A percentile compares a stretch with the other conserved stretches of the same genome.
Evolutionary conservation across 2,113 vertebrate species (phyloP).

Genomic region (Microcebus ravelobensis): DNA sequence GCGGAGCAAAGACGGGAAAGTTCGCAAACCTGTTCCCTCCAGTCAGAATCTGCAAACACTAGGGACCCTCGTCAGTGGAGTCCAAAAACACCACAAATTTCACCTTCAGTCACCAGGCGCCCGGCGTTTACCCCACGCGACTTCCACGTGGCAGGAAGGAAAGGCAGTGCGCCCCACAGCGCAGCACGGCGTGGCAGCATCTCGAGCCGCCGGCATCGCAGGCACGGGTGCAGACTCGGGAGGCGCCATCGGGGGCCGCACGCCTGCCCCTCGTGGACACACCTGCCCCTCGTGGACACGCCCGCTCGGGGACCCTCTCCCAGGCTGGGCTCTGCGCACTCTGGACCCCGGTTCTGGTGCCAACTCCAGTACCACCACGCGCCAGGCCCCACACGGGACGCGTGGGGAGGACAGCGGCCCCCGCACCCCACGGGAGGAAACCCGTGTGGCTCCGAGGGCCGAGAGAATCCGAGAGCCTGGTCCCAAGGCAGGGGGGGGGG

Average conservation of each 20-base stretch:
- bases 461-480: rapidly evolving
- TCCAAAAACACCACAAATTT: rapidly evolving
- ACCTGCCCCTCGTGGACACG: rapidly evolving
- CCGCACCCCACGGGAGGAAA: not conserved
- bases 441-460: too few relatives aligned
- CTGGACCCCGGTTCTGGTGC: rapidly evolving
- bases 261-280: rapidly evolving
- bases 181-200: rapidly evolving
- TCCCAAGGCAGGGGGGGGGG: rapidly evolving
- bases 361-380: rapidly evolving
- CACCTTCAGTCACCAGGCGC: not conserved
- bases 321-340: too few relatives aligned
- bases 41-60: too few relatives aligned
- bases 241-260: not conserved
- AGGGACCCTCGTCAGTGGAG: rapidly evolving
- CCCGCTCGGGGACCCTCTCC: not conserved
- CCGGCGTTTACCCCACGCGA: rapidly evolving
- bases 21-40: rapidly evolving
- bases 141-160: not conserved
- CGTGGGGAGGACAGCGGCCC: rapidly evolving
- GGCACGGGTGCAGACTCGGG: rapidly evolving
- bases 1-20: rapidly evolving
- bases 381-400: not conserved
- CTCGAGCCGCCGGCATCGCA: rapidly evolving
- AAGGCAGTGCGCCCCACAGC: not conserved